Evolutionary conservation across 2,888 invertebrate genomes (phyloP).

Genomic region (Strigamia transsilvanica): DNA sequence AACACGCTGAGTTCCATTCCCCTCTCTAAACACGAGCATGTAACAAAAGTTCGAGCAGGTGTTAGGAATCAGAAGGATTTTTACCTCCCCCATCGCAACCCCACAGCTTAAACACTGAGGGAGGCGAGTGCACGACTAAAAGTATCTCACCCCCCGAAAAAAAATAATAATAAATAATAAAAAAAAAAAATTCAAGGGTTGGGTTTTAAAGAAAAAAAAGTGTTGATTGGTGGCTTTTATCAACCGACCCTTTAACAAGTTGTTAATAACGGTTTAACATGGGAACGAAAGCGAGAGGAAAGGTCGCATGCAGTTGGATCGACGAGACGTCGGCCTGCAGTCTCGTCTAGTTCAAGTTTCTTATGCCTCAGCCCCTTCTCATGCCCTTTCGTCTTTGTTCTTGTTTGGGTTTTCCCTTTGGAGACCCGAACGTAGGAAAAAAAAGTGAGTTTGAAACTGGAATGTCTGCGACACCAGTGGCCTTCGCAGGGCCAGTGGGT

Average conservation of each 20-base stretch:
- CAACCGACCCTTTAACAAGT: not conserved
- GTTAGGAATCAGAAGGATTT: conserved; percentile 34
- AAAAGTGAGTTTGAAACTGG: conserved; percentile 19
- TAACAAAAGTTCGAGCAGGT: conserved; percentile 31
- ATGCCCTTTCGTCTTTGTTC: conserved; percentile 37
- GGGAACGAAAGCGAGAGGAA: conserved; percentile 7
- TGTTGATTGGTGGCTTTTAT: conserved; percentile 9
- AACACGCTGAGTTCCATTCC: not conserved
- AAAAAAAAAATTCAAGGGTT: not conserved
- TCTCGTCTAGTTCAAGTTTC: conserved; percentile 38
- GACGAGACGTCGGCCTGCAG: conserved; percentile 14
- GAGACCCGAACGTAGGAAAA: not conserved
- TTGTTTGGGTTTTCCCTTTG: conserved; percentile 42
- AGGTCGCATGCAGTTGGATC: not conserved
- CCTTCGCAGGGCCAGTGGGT: not conserved
- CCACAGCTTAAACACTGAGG: not conserved
- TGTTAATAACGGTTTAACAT: not conserved
- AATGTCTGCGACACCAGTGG: not conserved
- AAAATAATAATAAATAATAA: not conserved
- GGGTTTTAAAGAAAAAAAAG: not conserved
- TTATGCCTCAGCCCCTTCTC: conserved; percentile 28
- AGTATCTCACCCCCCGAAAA: not conserved
- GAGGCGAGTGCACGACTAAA: not conserved
- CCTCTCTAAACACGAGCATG: conserved; percentile 23
- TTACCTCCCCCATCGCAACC: conserved; percentile 15